Evolutionary conservation across 30 jellyfish, hydroid and myxozoan genomes (phyloP).

Genomic region (Hydractinia echinata): DNA sequence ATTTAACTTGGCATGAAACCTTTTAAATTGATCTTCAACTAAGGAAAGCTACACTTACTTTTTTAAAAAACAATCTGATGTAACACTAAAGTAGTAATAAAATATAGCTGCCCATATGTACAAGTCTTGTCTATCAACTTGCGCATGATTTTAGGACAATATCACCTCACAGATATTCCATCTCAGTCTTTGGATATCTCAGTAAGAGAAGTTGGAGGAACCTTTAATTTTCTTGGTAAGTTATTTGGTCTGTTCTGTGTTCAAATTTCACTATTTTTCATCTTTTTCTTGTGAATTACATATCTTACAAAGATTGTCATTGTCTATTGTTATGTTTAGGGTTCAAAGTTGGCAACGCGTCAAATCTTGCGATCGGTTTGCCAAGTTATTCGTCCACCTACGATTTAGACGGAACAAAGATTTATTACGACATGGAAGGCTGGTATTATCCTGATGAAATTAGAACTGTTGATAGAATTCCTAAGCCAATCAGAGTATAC

Average conservation of each 20-base stretch:
- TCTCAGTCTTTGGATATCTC: slow-evolving; percentile 43
- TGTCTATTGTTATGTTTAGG: slow-evolving; percentile 20
- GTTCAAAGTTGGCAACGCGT: slow-evolving; percentile 38
- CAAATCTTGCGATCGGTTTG: slow-evolving; percentile 31
- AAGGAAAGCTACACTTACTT: background rate
- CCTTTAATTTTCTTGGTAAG: slow-evolving; percentile 68
- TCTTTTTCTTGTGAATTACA: too few species aligned
- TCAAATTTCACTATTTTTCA: too few species aligned
- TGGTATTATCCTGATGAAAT: slow-evolving; percentile 42
- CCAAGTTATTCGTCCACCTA: slow-evolving; percentile 54
- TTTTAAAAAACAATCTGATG: too few species aligned
- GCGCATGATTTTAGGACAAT: slow-evolving; percentile 26
- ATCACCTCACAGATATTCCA: slow-evolving; percentile 46
- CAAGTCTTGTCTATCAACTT: too few species aligned
- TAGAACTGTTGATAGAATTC: slow-evolving; percentile 28
- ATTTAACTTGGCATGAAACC: too few species aligned
- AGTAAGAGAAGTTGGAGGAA: slow-evolving; percentile 44
- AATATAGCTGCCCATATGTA: background rate
- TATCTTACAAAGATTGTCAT: too few species aligned
- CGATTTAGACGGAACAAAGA: slow-evolving; percentile 37
- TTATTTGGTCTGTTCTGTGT: background rate
- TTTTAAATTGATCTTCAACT: background rate
- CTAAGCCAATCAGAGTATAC: slow-evolving; percentile 1
- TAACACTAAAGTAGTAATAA: too few species aligned
- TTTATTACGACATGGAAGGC: slow-evolving; percentile 48